Base-by-base conservation (phyloP, 2,797 vertebrate species). In the Tenualosa ilisha region DNA sequence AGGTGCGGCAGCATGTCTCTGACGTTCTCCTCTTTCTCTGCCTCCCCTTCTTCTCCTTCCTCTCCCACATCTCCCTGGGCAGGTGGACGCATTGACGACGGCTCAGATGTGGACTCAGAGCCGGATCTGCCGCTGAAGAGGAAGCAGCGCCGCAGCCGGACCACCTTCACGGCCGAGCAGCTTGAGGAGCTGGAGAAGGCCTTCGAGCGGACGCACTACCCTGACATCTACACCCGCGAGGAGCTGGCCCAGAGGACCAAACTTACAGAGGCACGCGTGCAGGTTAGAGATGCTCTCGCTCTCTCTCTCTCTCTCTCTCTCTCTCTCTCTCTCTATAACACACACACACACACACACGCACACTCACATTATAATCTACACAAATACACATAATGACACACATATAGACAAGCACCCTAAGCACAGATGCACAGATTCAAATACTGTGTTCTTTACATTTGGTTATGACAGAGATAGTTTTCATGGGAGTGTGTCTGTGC, bases 131-230 rank as follows among this genome's bases (percentile, higher is more conserved):
- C 98, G 0, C 89, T 99, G 91, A 99, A 99, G 91, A 96, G 98
- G 31, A 99, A 99, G 91, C 98, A 99, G 86, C 96, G 98, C 1
- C 96, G 98, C 5, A 99, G 97, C 37, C 94, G 98, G 63, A 99
- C 98, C 85, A 99, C 98, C 0, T 99, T 99, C 93, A 99, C 98
- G 0, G 98, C 98, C 0, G 98, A 99, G 89, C 98, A 99, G 93
- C 94, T 99, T 92, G 98, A 99, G 90, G 98, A 99, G 92, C 94
- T 99, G 91, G 98, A 99, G 93, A 99, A 99, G 84, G 98, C 97
- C 40, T 99, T 99, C 0, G 98, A 99, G 92, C 95, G 98, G 91
- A 99, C 98, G 0, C 98, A 99, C 92, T 99, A 99, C 93, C 98
- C 98, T 0, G 98, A 99, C 89, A 99, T 99, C 93, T 99, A 99